Evolutionary conservation across 2,888 invertebrate species (phyloP), one percentile per base, ranked within the genome.

Genomic region (Eupithecia abbreviata): DNA sequence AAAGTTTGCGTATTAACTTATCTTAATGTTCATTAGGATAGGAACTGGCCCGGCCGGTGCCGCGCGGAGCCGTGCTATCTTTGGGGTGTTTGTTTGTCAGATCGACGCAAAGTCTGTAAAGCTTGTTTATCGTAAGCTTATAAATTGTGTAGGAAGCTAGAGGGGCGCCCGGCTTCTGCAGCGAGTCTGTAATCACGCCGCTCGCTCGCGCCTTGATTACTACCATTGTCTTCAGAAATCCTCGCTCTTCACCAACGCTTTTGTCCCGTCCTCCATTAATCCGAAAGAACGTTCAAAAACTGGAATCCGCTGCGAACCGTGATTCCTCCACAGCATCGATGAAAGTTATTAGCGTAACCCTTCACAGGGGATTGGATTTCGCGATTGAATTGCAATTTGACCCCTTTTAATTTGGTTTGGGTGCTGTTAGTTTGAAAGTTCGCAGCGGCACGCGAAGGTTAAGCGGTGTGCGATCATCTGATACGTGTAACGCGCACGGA

Each of bases 211-310:
- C 82, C 83, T 89, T 92, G 91, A 92, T 92, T 92, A 91, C 90
- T 85, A 84, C 88, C 85, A 91, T 92, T 93, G 92, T 93, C 90
- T 91, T 87, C 82, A 84, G 85, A 89, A 89, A 89, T 89, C 89
- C 87, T 89, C 88, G 87, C 86, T 90, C 89, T 90, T 87, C 84
- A 84, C 85, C 86, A 84, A 82, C 80, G 86, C 88, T 87, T 89
- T 91, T 92, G 91, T 92, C 86, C 85, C 84, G 85, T 80, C 79
- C 79, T 83, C 84, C 83, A 87, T 87, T 88, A 87, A 87, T 87
- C 84, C 83, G 81, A 83, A 87, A 84, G 83, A 85, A 84, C 85
- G 81, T 81, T 84, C 86, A 86, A 88, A 88, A 86, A 82, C 80
- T 83, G 77, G 49, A 82, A 83, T 84, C 82, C 82, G 80, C 85